Base-by-base conservation (phyloP, 1,140 invertebrate genomes). In the Pteromalus puparum region DNA sequence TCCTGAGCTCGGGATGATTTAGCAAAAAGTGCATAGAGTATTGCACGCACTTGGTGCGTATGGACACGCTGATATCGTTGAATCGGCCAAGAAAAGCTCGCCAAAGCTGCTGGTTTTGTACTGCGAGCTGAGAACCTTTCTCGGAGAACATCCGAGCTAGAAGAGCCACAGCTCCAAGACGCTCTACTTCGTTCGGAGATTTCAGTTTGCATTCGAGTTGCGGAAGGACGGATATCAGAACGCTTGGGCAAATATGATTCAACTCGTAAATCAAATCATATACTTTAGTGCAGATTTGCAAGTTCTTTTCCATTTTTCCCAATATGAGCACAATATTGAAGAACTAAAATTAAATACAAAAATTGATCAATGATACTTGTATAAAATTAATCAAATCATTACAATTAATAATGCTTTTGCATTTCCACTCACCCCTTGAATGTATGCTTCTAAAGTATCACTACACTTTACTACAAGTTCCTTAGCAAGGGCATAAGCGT, bases 181-280 rank as follows among this genome's bases (percentile, higher is more conserved):
- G 93, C 91, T 99, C 98, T 86, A 94, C 94, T 91, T 98, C 97
- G 86, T 97, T 96, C 26, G 97, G 96, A 83, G 97, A 98, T 92
- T 98, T 97, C 3, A 98, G 90, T 92, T 98, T 97, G 90, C 98
- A 99, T 90, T 99, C 98, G 28, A 99, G 93, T 91, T 99, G 98
- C 0, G 98, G 98, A 78, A 99, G 93, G 28, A 99, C 98, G 18
- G 97, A 95, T 28, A 97, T 90, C 79, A 99, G 93, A 30, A 99
- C 95, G 89, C 95, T 96, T 0, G 98, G 97, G 90, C 97, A 98
- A 87, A 99, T 99, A 89, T 97, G 96, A 93, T 99, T 98, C 85
- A 99, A 92, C 92, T 99, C 98, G 92, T 99, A 99, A 87, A 99
- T 99, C 77, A 99, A 94, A 92, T 99, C 98, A 92, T 98, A 99